Conservation (phyloP, 2,797 vertebrate species). For the Melanitta fusca region DNA sequence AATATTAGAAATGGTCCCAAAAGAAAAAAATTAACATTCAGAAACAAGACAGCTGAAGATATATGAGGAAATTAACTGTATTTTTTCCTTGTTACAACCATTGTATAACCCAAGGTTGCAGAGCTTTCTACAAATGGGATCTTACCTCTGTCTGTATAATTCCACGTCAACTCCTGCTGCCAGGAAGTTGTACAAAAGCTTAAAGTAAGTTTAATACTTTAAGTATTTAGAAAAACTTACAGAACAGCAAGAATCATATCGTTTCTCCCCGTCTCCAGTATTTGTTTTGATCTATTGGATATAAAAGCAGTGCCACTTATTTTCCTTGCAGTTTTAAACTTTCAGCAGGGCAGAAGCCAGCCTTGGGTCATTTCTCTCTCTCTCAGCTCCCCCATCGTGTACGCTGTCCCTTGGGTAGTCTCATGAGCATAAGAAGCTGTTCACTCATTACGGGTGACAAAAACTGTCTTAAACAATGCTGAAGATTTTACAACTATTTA, state of each 20-base stretch:
- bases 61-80: background rate
- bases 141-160: background rate
- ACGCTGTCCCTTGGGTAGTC: background rate
- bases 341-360: background rate
- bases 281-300: background rate
- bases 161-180: background rate
- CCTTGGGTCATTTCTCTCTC: background rate
- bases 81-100: background rate
- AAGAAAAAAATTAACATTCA: conserved; percentile 14
- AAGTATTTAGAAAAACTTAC: background rate
- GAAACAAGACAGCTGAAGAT: background rate
- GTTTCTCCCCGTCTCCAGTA: no score
- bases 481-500: background rate
- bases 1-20: background rate
- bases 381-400: background rate
- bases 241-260: background rate
- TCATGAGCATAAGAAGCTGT: background rate
- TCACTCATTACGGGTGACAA: background rate
- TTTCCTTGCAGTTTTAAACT: background rate
- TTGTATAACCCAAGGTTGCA: background rate
- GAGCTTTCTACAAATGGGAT: background rate
- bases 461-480: background rate
- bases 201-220: background rate
- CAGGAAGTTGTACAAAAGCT: background rate
- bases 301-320: background rate